phyloP scores from a whole-genome alignment of 2,888 invertebrate genomes.

The Asteroscopus sphinx region DNA sequence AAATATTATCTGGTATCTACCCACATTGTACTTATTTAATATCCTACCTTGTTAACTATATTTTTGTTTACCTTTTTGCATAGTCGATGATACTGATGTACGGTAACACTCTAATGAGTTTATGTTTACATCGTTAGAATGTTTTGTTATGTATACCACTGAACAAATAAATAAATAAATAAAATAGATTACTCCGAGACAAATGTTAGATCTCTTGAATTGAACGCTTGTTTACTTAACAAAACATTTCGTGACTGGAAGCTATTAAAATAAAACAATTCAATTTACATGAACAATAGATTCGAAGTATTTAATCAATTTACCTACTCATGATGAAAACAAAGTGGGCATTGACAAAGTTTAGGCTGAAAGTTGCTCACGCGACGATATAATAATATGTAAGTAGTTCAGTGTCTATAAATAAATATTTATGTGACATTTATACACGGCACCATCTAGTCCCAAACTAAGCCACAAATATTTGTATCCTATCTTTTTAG shows the following conservation, averaged over 20 bases:
- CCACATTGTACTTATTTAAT: too few species aligned
- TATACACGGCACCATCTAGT: too few species aligned
- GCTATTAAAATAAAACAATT: conserved; percentile 8
- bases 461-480: too few species aligned
- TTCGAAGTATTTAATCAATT: conserved; percentile 22
- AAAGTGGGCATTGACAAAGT: conserved; percentile 20
- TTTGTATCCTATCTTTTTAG: too few species aligned
- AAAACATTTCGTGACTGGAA: conserved; percentile 6
- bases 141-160: too few species aligned
- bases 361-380: conserved; percentile 3
- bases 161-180: background rate
- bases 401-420: background rate
- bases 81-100: too few species aligned
- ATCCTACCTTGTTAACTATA: too few species aligned
- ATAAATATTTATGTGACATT: too few species aligned
- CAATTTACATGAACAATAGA: conserved; percentile 3
- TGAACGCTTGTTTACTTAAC: background rate
- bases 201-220: background rate
- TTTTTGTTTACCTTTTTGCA: too few species aligned
- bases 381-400: background rate
- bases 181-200: background rate
- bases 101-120: too few species aligned
- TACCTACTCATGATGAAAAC: conserved; percentile 13
- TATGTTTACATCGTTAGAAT: too few species aligned
- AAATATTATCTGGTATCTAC: too few species aligned